Conservation (phyloP, 2,888 invertebrate genomes). For the Netelia virgata region DNA sequence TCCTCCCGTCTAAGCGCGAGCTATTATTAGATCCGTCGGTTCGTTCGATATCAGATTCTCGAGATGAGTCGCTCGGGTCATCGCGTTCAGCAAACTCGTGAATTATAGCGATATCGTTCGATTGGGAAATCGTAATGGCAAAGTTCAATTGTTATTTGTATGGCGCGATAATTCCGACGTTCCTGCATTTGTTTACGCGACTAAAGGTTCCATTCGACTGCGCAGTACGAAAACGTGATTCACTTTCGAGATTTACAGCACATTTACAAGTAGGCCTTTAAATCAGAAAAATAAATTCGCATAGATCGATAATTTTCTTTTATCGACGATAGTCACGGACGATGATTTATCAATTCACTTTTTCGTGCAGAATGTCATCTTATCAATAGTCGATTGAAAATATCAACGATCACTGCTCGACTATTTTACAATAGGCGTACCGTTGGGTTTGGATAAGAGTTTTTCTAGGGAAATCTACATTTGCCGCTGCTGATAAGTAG, state of each 20-base stretch:
- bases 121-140: neutral
- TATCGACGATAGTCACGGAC: too few species aligned
- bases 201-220: neutral
- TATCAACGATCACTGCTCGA: neutral
- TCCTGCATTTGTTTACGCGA: neutral
- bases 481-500: neutral
- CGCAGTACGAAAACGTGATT: neutral
- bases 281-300: too few species aligned
- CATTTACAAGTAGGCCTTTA: too few species aligned
- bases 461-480: neutral
- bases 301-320: neutral
- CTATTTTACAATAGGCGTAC: too few species aligned
- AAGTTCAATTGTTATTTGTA: neutral
- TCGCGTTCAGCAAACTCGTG: neutral
- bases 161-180: neutral
- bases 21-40: conserved; percentile 46
- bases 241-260: too few species aligned
- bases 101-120: neutral
- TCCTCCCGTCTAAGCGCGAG: neutral
- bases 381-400: conserved; percentile 3
- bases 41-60: neutral
- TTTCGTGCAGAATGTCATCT: neutral
- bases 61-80: neutral
- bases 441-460: too few species aligned
- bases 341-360: neutral